A percentile compares a stretch with the other conserved stretches of the same genome.
Evolutionary conservation across 2,113 vertebrate genomes (phyloP).

Genomic region (Hemicordylus capensis): DNA sequence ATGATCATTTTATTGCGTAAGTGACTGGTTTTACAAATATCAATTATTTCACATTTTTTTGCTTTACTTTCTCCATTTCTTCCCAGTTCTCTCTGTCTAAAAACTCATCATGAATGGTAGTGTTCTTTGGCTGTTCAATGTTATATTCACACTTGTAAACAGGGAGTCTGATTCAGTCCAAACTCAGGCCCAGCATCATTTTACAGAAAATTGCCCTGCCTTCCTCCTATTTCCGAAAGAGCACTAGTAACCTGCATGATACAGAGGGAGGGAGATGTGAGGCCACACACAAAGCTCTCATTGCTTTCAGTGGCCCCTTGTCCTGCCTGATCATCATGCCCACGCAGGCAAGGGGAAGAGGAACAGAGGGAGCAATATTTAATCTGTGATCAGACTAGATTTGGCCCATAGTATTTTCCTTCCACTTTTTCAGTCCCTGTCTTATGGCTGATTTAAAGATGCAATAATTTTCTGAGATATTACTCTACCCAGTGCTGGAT

Average conservation of each 20-base stretch:
- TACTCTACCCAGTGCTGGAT: not conserved
- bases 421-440: not conserved
- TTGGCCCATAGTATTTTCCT: not conserved
- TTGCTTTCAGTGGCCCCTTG: not conserved
- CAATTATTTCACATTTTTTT: not conserved
- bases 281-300: not conserved
- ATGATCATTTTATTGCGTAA: constrained; percentile 68
- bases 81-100: not conserved
- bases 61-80: not conserved
- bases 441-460: not conserved
- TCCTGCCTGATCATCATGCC: not conserved
- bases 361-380: too few relatives aligned
- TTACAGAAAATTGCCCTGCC: not conserved
- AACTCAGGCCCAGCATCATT: not conserved
- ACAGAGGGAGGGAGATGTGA: not conserved
- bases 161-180: not conserved
- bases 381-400: not conserved
- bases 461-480: not conserved
- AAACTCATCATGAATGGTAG: not conserved
- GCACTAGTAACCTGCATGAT: not conserved
- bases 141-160: not conserved
- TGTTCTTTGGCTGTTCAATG: not conserved
- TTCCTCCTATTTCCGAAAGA: not conserved
- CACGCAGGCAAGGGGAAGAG: not conserved
- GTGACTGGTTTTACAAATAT: not conserved